These are phyloP conservation scores for Calameuta idolon DNA, from an alignment of 2,888 invertebrate species.

Conservation along the genomic window DNA sequence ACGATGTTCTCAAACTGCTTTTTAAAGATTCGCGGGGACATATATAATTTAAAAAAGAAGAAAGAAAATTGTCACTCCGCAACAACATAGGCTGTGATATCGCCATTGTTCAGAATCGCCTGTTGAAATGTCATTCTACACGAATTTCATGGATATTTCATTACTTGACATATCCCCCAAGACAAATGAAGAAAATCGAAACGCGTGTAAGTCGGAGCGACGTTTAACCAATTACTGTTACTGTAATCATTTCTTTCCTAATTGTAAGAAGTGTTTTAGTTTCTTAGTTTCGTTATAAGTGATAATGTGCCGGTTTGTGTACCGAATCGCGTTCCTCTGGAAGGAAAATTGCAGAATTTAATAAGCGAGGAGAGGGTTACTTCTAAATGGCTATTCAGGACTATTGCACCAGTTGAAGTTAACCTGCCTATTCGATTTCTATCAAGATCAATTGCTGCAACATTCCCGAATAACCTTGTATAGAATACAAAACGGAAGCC, in stretches of 20 bases:
- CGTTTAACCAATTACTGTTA: not conserved
- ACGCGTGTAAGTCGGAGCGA: not conserved
- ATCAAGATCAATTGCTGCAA: not conserved
- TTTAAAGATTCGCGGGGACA: slow-evolving; percentile 31
- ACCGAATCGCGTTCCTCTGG: not conserved
- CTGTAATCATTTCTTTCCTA: not conserved
- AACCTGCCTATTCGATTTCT: not conserved
- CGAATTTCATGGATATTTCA: slow-evolving; percentile 1
- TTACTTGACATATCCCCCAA: slow-evolving; percentile 3
- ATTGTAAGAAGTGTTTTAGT: not conserved
- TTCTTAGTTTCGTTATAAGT: not conserved
- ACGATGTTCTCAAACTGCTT: slow-evolving; percentile 29
- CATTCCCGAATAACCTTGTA: not conserved
- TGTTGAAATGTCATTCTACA: not conserved
- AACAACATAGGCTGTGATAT: slow-evolving; percentile 47
- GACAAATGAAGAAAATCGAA: not conserved
- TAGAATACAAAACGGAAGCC: not conserved
- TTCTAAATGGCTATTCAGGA: slow-evolving; percentile 12
- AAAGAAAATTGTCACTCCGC: slow-evolving; percentile 40
- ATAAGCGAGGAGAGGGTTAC: slow-evolving; percentile 17
- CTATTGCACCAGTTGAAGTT: not conserved
- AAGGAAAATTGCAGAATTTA: slow-evolving; percentile 5
- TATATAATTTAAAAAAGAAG: slow-evolving; percentile 34
- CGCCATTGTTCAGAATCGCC: slow-evolving; percentile 34
- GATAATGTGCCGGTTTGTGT: not conserved